phyloP scores from a whole-genome alignment of 1,140 invertebrate species.

The Heliconius hewitsoni region DNA sequence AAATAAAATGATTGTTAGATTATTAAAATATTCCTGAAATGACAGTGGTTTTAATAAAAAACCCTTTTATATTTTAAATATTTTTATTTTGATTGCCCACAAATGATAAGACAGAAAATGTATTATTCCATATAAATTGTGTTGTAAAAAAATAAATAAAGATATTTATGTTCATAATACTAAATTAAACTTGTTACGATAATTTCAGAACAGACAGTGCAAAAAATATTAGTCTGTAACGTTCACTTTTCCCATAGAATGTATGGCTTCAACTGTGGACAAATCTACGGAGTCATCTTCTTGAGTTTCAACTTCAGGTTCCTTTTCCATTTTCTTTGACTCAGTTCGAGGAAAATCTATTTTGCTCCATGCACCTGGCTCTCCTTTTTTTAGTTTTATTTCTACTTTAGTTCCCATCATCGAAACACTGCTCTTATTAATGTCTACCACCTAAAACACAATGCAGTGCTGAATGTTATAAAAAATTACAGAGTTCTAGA shows the following conservation, averaged over 20 bases:
- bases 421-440: constrained; percentile 86
- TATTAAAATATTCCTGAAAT: not conserved
- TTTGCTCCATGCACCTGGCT: constrained; percentile 90
- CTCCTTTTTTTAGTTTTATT: constrained; percentile 94
- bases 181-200: not conserved
- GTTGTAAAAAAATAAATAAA: constrained; percentile 1
- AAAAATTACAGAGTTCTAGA: not conserved
- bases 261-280: constrained; percentile 72
- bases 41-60: not conserved
- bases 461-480: not conserved
- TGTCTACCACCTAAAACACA: constrained; percentile 84
- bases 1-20: not conserved
- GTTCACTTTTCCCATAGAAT: constrained; percentile 70
- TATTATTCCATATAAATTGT: not conserved
- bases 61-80: constrained; percentile 4
- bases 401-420: constrained; percentile 97
- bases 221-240: constrained; percentile 51
- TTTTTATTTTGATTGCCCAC: not conserved
- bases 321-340: constrained; percentile 54
- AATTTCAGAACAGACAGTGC: not conserved
- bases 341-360: constrained; percentile 84
- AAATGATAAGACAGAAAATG: not conserved
- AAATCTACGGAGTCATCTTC: constrained; percentile 80
- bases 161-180: constrained; percentile 1
- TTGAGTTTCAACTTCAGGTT: constrained; percentile 43